These are phyloP conservation scores for Lithophane semibrunnea DNA, from an alignment of 2,888 invertebrate species.

Conservation along the genomic window DNA sequence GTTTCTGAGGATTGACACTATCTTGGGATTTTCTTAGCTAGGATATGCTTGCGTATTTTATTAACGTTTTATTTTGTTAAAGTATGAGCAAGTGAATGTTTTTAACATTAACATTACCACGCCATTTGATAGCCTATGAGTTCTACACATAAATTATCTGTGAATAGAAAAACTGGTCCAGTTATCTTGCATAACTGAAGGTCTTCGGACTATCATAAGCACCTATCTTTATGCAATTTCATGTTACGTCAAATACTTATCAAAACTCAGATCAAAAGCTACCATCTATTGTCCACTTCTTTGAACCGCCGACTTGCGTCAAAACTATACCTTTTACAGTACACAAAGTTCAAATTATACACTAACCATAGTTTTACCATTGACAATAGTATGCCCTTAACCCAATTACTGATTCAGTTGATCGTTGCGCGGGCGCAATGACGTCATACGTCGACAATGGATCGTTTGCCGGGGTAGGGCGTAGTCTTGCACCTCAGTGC, in stretches of 20 bases:
- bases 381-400: conserved; percentile 62
- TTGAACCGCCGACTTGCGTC: conserved; percentile 38
- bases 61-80: neutral
- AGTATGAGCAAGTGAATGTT: neutral
- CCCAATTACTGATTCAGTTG: conserved; percentile 59
- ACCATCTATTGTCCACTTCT: conserved; percentile 48
- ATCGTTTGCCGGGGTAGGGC: conserved; percentile 65
- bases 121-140: neutral
- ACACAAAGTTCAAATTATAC: conserved; percentile 41
- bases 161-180: neutral
- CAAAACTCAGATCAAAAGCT: conserved; percentile 16
- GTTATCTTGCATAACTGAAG: neutral
- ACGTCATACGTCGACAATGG: conserved; percentile 69
- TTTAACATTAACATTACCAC: neutral
- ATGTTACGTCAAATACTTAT: conserved; percentile 15
- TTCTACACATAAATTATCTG: neutral
- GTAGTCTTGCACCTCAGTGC: conserved; percentile 46
- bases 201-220: neutral
- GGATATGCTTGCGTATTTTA: neutral
- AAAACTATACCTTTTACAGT: conserved; percentile 48
- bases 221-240: neutral
- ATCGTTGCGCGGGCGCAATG: conserved; percentile 40
- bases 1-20: neutral
- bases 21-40: neutral
- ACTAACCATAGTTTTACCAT: conserved; percentile 38